Evolutionary conservation across 92 coral and sea anemone genomes (phyloP).

Genomic region (Phymanthus crucifer): DNA sequence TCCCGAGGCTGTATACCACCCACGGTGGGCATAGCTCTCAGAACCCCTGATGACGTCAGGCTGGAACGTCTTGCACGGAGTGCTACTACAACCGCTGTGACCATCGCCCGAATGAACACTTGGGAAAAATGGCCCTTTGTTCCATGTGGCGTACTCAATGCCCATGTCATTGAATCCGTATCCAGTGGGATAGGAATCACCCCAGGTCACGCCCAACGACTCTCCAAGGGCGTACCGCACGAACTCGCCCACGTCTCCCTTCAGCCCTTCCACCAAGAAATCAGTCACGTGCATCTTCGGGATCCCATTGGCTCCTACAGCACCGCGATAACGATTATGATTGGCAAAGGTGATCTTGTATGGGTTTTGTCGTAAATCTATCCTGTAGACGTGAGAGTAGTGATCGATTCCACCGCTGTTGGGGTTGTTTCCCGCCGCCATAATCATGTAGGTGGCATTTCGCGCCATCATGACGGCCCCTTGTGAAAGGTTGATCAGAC

Average conservation of each 20-base stretch:
- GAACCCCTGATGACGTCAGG: constrained; percentile 76
- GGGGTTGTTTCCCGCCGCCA: constrained; percentile 97
- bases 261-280: constrained; percentile 80
- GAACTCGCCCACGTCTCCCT: constrained; percentile 82
- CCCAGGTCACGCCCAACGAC: constrained; percentile 74
- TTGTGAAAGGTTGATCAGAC: constrained; percentile 65
- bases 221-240: constrained; percentile 74
- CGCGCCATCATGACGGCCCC: constrained; percentile 88
- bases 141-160: constrained; percentile 31
- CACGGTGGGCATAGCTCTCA: constrained; percentile 65
- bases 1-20: constrained; percentile 75
- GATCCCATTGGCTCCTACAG: constrained; percentile 56
- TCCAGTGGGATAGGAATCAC: constrained; percentile 84
- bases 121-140: constrained; percentile 88
- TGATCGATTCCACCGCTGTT: constrained; percentile 71
- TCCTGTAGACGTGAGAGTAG: constrained; percentile 72
- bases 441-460: constrained; percentile 80
- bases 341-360: constrained; percentile 80
- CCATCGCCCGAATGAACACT: constrained; percentile 93
- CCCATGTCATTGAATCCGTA: constrained; percentile 78
- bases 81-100: constrained; percentile 20
- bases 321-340: constrained; percentile 82
- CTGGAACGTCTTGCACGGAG: constrained; percentile 55
- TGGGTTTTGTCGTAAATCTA: constrained; percentile 65
- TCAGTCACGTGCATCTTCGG: constrained; percentile 87